Percentiles rank a stretch among this genome's conserved stretches.
These are phyloP conservation scores for Limnephilus rhombicus DNA, from an alignment of 2,888 invertebrate species.

Conservation along the genomic window DNA sequence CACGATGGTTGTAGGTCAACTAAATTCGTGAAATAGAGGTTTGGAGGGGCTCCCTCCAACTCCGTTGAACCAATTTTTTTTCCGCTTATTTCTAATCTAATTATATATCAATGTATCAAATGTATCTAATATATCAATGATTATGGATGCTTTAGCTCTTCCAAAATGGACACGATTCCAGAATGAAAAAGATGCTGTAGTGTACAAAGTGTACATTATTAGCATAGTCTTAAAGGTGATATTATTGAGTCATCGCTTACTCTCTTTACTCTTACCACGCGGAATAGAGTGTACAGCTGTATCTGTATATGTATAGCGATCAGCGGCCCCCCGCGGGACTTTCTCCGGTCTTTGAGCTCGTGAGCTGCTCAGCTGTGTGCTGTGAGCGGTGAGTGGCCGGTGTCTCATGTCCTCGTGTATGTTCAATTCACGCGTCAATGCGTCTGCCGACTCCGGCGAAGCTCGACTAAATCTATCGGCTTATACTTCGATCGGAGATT, in stretches of 20 bases:
- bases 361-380: too few relatives aligned
- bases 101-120: too few relatives aligned
- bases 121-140: too few relatives aligned
- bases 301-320: background rate
- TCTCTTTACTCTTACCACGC: background rate
- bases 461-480: background rate
- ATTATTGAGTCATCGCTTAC: background rate
- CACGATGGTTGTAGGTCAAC: too few relatives aligned
- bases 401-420: background rate
- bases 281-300: background rate
- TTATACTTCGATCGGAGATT: background rate
- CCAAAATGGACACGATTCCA: too few relatives aligned
- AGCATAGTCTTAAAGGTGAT: background rate
- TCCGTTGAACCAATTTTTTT: too few relatives aligned
- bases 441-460: background rate
- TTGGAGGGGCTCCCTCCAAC: too few relatives aligned
- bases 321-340: background rate
- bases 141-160: too few relatives aligned
- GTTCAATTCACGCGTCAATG: background rate
- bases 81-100: too few relatives aligned
- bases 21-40: too few relatives aligned
- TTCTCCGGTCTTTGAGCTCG: background rate
- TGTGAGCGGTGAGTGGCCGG: background rate
- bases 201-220: too few relatives aligned
- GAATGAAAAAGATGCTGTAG: too few relatives aligned